Conservation (phyloP, 2,888 invertebrate genomes). For the Parapristionchus giblindavisi region DNA sequence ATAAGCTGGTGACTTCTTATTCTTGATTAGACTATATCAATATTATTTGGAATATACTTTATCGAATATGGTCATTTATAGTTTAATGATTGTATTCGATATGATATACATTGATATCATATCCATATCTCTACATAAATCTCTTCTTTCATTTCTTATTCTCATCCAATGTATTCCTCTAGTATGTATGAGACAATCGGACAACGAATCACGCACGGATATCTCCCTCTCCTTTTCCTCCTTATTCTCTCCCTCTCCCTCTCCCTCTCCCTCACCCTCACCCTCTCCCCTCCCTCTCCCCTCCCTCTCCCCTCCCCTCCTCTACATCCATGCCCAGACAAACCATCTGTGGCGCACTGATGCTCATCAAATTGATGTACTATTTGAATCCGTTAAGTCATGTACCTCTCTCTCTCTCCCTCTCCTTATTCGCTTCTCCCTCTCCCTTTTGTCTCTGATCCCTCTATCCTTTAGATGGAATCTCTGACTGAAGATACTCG, state of each 20-base stretch:
- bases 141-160: no score
- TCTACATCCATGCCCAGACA: neutral
- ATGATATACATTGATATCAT: no score
- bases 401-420: neutral
- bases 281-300: neutral
- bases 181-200: no score
- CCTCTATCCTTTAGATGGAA: neutral
- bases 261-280: conserved; percentile 1
- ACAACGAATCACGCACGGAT: neutral
- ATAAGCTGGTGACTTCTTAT: no score
- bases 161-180: no score
- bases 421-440: conserved; percentile 2
- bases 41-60: no score
- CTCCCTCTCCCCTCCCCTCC: neutral
- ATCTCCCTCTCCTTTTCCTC: no score
- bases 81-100: no score
- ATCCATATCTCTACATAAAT: no score
- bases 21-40: no score
- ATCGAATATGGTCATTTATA: no score
- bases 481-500: neutral
- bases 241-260: conserved; percentile 1
- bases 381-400: neutral
- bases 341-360: neutral
- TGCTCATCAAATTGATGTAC: no score
- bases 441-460: neutral